Percentiles rank a stretch among this genome's conserved stretches.
Evolutionary conservation across 2,797 vertebrate genomes (phyloP).

Genomic region (Varecia variegata): DNA sequence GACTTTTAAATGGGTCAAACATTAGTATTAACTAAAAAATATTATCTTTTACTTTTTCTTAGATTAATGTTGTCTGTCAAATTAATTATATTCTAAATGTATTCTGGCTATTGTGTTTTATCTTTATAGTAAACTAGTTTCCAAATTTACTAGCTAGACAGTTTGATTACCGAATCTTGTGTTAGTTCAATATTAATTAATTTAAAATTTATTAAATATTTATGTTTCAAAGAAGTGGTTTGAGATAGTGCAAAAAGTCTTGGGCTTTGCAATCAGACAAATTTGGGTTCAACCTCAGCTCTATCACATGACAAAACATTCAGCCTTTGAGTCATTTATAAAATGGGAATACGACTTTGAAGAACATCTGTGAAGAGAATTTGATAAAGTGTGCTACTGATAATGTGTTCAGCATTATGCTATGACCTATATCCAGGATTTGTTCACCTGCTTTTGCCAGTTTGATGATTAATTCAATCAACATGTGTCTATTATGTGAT

Average conservation of each 20-base stretch:
- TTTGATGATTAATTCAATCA: constrained; percentile 10
- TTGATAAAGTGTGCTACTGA: background rate
- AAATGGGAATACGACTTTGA: background rate
- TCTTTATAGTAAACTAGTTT: constrained; percentile 27
- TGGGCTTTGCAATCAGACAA: background rate
- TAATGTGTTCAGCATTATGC: background rate
- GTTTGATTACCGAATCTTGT: constrained; percentile 21
- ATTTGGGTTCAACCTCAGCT: background rate
- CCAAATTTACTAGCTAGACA: constrained; percentile 1
- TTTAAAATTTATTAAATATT: constrained; percentile 11
- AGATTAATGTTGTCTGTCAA: constrained; percentile 33
- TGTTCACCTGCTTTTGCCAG: background rate
- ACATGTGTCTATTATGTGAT: background rate
- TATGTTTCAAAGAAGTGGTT: constrained; percentile 1
- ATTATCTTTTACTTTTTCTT: constrained; percentile 47
- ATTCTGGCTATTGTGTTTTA: constrained; percentile 3
- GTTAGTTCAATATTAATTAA: background rate
- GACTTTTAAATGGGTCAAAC: background rate
- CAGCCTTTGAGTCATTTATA: background rate
- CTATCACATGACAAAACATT: background rate
- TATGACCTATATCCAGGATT: background rate
- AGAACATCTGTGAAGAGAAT: background rate
- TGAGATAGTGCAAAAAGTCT: background rate
- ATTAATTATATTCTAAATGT: constrained; percentile 45
- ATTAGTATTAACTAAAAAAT: constrained; percentile 20